A percentile compares a stretch with the other conserved stretches of the same genome.
These are phyloP conservation scores for Myanophis thanlyinensis DNA, from an alignment of 2,113 vertebrate genomes.

Conservation along the genomic window DNA sequence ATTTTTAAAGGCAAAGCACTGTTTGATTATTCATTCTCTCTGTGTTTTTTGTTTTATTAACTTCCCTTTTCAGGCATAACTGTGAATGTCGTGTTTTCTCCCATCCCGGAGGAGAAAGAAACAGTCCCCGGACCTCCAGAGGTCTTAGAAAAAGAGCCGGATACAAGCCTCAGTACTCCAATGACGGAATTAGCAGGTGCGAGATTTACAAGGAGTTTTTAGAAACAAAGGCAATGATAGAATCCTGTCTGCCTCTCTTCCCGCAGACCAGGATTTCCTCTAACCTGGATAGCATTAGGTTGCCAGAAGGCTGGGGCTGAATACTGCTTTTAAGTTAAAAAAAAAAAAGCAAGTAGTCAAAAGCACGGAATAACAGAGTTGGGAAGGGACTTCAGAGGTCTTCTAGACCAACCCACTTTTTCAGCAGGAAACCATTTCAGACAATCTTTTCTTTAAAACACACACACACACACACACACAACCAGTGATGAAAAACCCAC, in stretches of 20 bases:
- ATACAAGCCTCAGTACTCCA: not conserved
- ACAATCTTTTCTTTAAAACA: too few relatives aligned
- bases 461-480: too few relatives aligned
- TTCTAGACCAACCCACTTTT: too few relatives aligned
- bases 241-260: not conserved
- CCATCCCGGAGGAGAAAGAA: not conserved
- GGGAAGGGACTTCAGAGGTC: too few relatives aligned
- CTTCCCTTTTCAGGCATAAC: not conserved
- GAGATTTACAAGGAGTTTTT: not conserved
- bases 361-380: too few relatives aligned
- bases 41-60: not conserved
- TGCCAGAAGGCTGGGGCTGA: not conserved
- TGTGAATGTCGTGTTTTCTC: slow-evolving; percentile 7
- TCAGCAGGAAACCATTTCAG: too few relatives aligned
- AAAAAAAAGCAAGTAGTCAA: too few relatives aligned
- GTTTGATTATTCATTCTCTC: not conserved
- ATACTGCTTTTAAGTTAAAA: too few relatives aligned
- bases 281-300: not conserved
- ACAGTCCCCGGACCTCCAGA: accelerated
- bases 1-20: not conserved
- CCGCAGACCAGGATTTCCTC: not conserved
- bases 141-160: not conserved
- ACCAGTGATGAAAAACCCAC: too few relatives aligned
- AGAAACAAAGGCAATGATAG: not conserved
- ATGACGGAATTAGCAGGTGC: slow-evolving; percentile 26